These are phyloP conservation scores for Isaurus tuberculatus DNA, from an alignment of 92 coral and sea anemone species.

Conservation along the genomic window DNA sequence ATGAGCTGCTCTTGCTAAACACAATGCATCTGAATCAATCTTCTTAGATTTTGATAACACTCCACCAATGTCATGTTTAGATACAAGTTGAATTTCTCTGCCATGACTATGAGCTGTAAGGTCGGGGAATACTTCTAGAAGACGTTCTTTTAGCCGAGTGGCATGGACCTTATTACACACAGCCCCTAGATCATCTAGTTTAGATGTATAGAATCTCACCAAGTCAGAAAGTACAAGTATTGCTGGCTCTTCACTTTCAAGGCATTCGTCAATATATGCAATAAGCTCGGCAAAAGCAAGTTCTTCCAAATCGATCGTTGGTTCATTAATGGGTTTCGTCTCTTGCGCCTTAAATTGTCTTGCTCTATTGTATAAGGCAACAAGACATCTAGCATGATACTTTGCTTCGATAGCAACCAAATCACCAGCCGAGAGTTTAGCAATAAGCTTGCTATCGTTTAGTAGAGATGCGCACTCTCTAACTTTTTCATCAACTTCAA, in stretches of 20 bases:
- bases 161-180: no score
- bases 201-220: no score
- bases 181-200: no score
- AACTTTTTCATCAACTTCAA: constrained; percentile 50
- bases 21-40: constrained; percentile 48
- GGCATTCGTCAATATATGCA: constrained; percentile 62
- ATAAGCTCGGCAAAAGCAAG: constrained; percentile 70
- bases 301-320: constrained; percentile 33
- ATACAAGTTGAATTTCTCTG: no score
- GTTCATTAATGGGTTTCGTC: constrained; percentile 38
- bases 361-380: constrained; percentile 52
- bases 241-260: constrained; percentile 52
- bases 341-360: constrained; percentile 42
- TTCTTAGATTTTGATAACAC: not conserved
- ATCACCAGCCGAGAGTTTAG: constrained; percentile 60
- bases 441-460: constrained; percentile 59
- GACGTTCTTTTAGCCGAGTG: no score
- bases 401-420: constrained; percentile 68
- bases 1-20: constrained; percentile 43
- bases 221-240: constrained; percentile 56
- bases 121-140: no score
- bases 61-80: no score
- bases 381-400: constrained; percentile 62
- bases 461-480: constrained; percentile 59
- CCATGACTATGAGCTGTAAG: no score